These are phyloP conservation scores for Stictocephala bisonia DNA, from an alignment of 2,888 invertebrate genomes.

Conservation along the genomic window DNA sequence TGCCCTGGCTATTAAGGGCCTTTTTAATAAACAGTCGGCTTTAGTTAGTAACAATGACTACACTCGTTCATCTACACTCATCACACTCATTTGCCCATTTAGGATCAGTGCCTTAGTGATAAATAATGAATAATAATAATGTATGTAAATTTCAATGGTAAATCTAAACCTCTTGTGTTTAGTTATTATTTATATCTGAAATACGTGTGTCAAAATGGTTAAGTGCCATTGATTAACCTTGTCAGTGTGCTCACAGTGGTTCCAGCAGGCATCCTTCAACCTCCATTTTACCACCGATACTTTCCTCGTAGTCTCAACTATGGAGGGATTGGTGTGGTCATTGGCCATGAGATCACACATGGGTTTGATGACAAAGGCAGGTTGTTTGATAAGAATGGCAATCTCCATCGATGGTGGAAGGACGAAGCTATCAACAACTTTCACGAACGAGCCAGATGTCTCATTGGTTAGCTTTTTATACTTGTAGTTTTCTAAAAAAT, in stretches of 20 bases:
- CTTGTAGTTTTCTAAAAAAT: constrained; percentile 40
- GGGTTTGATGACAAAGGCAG: constrained; percentile 93
- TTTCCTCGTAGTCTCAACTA: constrained; percentile 86
- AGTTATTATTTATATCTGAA: no score
- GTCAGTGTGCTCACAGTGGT: constrained; percentile 73
- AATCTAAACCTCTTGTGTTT: no score
- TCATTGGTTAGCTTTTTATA: constrained; percentile 68
- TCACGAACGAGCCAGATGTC: constrained; percentile 80
- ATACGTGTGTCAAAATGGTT: no score
- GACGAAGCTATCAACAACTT: constrained; percentile 79
- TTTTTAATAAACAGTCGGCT: no score
- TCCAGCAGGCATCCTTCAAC: constrained; percentile 94
- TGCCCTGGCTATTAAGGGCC: no score
- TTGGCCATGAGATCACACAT: constrained; percentile 93
- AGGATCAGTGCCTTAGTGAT: no score
- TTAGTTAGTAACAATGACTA: no score
- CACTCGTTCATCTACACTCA: no score
- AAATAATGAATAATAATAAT: no score
- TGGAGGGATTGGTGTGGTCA: constrained; percentile 92
- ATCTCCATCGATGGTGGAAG: constrained; percentile 88
- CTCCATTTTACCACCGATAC: constrained; percentile 91
- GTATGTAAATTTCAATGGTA: no score
- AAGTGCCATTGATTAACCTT: no score
- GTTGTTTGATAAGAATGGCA: constrained; percentile 93
- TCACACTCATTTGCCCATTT: no score